Evolutionary conservation across 2,113 vertebrate genomes (phyloP).

Genomic region (Panurus biarmicus): DNA sequence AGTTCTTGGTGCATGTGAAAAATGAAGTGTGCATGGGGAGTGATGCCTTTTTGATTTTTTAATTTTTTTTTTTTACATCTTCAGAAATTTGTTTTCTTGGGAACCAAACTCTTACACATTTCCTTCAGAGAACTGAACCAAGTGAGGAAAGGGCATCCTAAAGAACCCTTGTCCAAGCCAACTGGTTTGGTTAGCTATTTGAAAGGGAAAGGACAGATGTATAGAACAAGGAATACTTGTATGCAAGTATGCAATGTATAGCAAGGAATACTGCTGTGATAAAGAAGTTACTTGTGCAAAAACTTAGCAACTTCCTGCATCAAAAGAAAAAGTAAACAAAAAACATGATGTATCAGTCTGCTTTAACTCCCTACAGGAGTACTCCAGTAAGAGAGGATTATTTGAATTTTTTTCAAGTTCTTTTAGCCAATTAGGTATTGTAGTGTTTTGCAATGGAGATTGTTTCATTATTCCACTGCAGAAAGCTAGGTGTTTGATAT

Average conservation of each 20-base stretch:
- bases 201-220: neutral
- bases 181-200: neutral
- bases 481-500: neutral
- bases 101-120: neutral
- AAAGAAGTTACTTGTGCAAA: neutral
- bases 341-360: neutral
- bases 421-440: neutral
- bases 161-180: neutral
- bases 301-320: neutral
- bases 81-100: neutral
- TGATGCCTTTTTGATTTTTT: neutral
- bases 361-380: neutral
- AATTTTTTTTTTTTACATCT: neutral
- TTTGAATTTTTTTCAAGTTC: neutral
- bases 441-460: neutral
- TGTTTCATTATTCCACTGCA: neutral
- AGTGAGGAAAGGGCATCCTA: neutral
- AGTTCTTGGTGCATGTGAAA: neutral
- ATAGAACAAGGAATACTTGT: too few relatives aligned
- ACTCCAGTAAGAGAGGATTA: neutral
- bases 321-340: neutral
- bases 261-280: neutral
- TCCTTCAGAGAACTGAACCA: neutral
- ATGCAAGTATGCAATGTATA: too few relatives aligned
- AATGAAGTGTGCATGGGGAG: neutral